phyloP scores from a whole-genome alignment of 2,888 invertebrate species.

The Ormyrus pomaceus region DNA sequence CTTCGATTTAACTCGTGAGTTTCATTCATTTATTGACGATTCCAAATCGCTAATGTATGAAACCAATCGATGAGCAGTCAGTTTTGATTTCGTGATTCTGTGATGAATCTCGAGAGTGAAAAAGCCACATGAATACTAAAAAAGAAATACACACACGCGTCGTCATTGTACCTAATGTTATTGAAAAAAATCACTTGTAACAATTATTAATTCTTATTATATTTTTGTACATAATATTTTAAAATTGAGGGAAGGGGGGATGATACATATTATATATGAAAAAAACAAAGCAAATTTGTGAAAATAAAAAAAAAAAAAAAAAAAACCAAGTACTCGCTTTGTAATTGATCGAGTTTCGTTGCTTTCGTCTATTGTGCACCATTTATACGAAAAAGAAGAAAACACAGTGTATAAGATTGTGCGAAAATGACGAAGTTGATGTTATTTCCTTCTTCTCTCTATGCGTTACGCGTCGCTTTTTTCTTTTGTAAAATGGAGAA shows the following conservation, averaged over 20 bases:
- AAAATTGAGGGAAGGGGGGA: conserved; percentile 63
- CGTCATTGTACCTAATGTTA: conserved; percentile 52
- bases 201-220: conserved; percentile 71
- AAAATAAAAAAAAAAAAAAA: conserved; percentile 29
- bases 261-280: conserved; percentile 38
- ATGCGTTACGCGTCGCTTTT: conserved; percentile 2
- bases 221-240: conserved; percentile 70
- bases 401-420: conserved; percentile 3
- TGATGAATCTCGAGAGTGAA: not conserved
- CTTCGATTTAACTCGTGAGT: conserved; percentile 12
- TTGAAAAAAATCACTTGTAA: conserved; percentile 61
- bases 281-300: conserved; percentile 17
- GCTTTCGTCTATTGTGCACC: conserved; percentile 38
- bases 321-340: conserved; percentile 36
- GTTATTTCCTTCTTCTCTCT: not conserved
- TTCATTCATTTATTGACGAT: not conserved
- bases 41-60: too few species aligned
- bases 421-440: not conserved
- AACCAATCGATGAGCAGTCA: not conserved
- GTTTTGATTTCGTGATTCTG: not conserved
- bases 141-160: conserved; percentile 13
- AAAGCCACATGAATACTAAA: conserved; percentile 1
- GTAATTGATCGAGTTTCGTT: conserved; percentile 24
- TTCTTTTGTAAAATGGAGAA: conserved; percentile 7
- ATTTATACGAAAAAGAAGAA: conserved; percentile 22